Conservation (phyloP, 2,888 invertebrate genomes). For the Halictus quadricinctus region DNA sequence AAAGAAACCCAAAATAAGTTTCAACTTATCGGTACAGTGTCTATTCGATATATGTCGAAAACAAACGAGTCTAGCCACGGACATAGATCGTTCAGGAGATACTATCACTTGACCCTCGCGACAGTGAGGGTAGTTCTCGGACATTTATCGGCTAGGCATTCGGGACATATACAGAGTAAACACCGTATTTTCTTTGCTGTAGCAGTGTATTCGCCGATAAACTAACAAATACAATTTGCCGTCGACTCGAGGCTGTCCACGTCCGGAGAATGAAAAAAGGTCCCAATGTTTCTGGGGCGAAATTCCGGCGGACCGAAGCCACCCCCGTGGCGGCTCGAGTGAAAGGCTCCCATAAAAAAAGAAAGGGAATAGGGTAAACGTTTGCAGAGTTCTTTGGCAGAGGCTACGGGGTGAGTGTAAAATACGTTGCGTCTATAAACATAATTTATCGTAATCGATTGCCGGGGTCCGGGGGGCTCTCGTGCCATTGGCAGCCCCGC, state of each 20-base stretch:
- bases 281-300: neutral
- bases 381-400: neutral
- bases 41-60: too few relatives aligned
- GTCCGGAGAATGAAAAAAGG: neutral
- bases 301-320: neutral
- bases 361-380: constrained; percentile 7
- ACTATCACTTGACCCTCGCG: too few relatives aligned
- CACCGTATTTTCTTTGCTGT: too few relatives aligned
- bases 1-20: too few relatives aligned
- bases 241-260: neutral
- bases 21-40: too few relatives aligned
- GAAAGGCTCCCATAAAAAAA: neutral
- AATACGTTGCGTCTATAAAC: constrained; percentile 34
- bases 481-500: constrained; percentile 47
- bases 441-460: constrained; percentile 45
- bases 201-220: too few relatives aligned
- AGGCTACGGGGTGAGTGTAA: constrained; percentile 9
- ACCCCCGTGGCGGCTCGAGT: neutral
- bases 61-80: too few relatives aligned
- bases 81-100: too few relatives aligned
- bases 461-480: neutral
- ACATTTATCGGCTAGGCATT: too few relatives aligned
- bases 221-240: neutral
- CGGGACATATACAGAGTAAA: too few relatives aligned
- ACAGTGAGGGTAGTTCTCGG: too few relatives aligned